Conservation (phyloP, 2,797 vertebrate species). For the Thaleichthys pacificus region DNA sequence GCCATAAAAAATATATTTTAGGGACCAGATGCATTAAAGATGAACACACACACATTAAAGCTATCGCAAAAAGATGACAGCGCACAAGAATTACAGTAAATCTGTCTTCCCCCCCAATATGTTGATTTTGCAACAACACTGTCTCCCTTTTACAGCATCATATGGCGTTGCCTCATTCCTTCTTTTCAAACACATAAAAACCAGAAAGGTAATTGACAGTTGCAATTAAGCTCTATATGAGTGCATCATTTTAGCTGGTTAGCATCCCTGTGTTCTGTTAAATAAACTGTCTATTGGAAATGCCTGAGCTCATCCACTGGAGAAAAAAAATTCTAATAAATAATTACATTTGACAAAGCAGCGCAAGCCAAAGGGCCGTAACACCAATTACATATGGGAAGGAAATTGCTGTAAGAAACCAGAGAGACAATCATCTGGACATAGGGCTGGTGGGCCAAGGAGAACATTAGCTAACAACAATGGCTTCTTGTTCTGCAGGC, state of each 20-base stretch:
- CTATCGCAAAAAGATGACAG: constrained; percentile 22
- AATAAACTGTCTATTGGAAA: constrained; percentile 22
- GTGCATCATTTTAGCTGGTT: constrained; percentile 34
- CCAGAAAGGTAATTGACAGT: constrained; percentile 35
- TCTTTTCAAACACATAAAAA: constrained; percentile 29
- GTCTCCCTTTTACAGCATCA: constrained; percentile 42
- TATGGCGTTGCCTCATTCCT: constrained; percentile 27
- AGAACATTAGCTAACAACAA: constrained; percentile 56
- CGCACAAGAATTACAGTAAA: constrained; percentile 15
- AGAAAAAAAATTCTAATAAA: constrained; percentile 26
- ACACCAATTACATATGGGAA: constrained; percentile 46
- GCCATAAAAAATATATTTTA: constrained; percentile 72
- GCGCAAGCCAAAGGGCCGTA: constrained; percentile 32
- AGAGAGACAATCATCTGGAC: constrained; percentile 46
- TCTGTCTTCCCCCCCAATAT: constrained; percentile 25
- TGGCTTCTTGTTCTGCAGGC: constrained; percentile 56
- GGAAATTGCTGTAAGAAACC: constrained; percentile 44
- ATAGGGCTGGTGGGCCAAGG: constrained; percentile 45
- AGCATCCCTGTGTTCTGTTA: constrained; percentile 18
- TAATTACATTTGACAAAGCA: constrained; percentile 44
- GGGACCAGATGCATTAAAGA: constrained; percentile 57
- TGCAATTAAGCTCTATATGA: constrained; percentile 33
- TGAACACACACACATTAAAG: constrained; percentile 34
- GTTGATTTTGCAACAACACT: constrained; percentile 28
- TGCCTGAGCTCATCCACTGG: constrained; percentile 28